Percentiles rank a stretch among this genome's conserved stretches.
phyloP scores from a whole-genome alignment of 35 echinoderm and acorn worm species.

The Anneissia japonica region DNA sequence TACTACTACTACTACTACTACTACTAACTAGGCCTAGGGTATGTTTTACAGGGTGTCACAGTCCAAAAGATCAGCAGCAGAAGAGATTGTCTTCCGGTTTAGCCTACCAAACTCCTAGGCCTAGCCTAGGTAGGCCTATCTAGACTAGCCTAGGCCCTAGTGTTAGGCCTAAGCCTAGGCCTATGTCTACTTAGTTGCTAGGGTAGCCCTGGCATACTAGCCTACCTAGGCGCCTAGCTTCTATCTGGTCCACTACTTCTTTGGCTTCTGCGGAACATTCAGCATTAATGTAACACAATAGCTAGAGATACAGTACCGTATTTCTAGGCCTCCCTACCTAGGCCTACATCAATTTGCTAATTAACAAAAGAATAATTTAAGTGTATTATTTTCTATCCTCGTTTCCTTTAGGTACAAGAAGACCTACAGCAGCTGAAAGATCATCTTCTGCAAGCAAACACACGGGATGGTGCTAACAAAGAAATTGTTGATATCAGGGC shows the following conservation, averaged over 20 bases:
- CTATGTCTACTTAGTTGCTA: background rate
- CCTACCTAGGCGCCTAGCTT: background rate
- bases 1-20: background rate
- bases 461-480: slow-evolving; percentile 14
- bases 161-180: background rate
- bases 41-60: too few species aligned
- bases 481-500: slow-evolving; percentile 57
- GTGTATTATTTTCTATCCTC: background rate
- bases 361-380: background rate
- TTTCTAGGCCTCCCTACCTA: too few species aligned
- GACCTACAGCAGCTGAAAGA: slow-evolving; percentile 79
- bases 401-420: slow-evolving; percentile 66
- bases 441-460: slow-evolving; percentile 53
- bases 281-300: too few species aligned
- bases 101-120: background rate
- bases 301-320: too few species aligned
- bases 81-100: background rate
- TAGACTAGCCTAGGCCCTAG: too few species aligned
- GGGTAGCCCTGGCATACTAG: background rate
- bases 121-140: background rate
- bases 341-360: background rate
- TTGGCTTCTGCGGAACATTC: background rate
- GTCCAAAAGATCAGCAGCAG: background rate
- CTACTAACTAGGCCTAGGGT: too few species aligned
- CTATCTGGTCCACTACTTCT: background rate